phyloP scores from a whole-genome alignment of 2,888 invertebrate genomes.

The Rhingia campestris region DNA sequence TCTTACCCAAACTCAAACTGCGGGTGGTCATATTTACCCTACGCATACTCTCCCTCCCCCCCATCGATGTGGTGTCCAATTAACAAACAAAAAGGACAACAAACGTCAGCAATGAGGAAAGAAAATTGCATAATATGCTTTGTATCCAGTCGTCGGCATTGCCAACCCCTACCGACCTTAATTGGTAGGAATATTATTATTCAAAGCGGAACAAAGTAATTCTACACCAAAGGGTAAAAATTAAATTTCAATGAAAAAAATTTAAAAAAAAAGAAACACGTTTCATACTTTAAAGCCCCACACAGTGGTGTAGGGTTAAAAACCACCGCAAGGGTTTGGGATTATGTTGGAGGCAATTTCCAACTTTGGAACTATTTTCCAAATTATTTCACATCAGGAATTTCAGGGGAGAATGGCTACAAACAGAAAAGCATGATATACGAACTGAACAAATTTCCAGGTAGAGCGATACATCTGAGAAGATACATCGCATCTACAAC shows the following conservation, averaged over 20 bases:
- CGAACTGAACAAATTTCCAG: too few species aligned
- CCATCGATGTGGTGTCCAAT: background rate
- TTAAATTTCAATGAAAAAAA: constrained; percentile 51
- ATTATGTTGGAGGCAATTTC: too few species aligned
- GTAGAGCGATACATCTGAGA: too few species aligned
- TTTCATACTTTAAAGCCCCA: too few species aligned
- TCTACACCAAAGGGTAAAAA: constrained; percentile 12
- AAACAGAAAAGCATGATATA: too few species aligned
- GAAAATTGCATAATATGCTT: background rate
- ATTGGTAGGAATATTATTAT: background rate
- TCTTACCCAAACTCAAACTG: constrained; percentile 6
- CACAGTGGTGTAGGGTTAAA: too few species aligned
- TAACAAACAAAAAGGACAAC: background rate
- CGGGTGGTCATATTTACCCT: background rate
- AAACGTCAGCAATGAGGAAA: constrained; percentile 10
- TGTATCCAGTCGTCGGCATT: background rate
- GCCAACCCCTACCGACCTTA: background rate
- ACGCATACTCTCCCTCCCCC: background rate
- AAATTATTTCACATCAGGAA: too few species aligned
- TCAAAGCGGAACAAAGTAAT: constrained; percentile 16
- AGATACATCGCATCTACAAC: too few species aligned
- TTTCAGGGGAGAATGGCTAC: too few species aligned
- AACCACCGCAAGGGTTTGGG: too few species aligned
- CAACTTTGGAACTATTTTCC: too few species aligned
- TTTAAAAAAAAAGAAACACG: constrained; percentile 10